phyloP scores from a whole-genome alignment of 2,888 invertebrate genomes.

The Microctonus hyperodae region DNA sequence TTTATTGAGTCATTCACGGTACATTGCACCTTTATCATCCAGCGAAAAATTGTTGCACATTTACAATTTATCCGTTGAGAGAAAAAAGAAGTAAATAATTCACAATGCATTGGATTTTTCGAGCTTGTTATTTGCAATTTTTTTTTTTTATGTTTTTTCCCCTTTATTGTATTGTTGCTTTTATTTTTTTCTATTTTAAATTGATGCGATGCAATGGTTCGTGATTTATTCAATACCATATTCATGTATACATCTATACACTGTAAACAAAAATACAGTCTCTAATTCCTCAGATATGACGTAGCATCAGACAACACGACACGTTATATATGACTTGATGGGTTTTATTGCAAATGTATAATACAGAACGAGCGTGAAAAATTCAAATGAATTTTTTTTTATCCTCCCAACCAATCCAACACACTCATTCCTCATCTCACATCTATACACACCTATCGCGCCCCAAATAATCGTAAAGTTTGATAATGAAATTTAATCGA shows the following conservation, averaged over 20 bases:
- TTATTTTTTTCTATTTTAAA: background rate
- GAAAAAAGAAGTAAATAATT: slow-evolving; percentile 15
- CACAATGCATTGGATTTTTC: slow-evolving; percentile 2
- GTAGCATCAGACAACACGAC: background rate
- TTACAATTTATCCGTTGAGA: slow-evolving; percentile 1
- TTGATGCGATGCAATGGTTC: slow-evolving; percentile 2
- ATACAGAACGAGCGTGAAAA: slow-evolving; percentile 32
- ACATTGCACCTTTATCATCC: slow-evolving; percentile 34
- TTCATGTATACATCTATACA: background rate
- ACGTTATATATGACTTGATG: slow-evolving; percentile 9
- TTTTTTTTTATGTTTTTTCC: slow-evolving; percentile 7
- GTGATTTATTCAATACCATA: background rate
- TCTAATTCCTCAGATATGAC: background rate
- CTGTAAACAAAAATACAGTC: background rate
- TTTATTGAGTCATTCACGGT: slow-evolving; percentile 36
- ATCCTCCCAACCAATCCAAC: slow-evolving; percentile 24
- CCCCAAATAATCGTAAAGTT: slow-evolving; percentile 60
- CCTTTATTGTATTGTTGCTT: background rate
- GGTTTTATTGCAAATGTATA: slow-evolving; percentile 1
- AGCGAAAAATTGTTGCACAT: slow-evolving; percentile 34
- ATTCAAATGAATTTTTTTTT: slow-evolving; percentile 45
- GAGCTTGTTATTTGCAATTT: background rate
- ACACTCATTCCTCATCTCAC: slow-evolving; percentile 19
- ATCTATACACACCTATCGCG: slow-evolving; percentile 42
- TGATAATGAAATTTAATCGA: slow-evolving; percentile 63